Percentiles rank a stretch among this genome's conserved stretches.
Evolutionary conservation across 2,113 vertebrate species (phyloP).

Genomic region (Strix uralensis): DNA sequence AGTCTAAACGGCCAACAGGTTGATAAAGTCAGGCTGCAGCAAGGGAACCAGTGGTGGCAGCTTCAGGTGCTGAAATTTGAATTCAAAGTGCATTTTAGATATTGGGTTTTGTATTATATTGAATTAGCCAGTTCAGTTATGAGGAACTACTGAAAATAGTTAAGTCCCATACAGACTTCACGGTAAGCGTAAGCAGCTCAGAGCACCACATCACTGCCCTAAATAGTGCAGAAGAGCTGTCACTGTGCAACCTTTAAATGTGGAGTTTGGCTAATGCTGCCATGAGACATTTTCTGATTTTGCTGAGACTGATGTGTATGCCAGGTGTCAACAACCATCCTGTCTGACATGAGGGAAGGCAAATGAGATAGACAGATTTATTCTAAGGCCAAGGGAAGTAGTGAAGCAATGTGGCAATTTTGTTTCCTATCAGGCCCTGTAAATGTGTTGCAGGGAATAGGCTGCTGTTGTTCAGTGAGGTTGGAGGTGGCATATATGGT

Average conservation of each 20-base stretch:
- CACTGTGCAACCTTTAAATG: not conserved
- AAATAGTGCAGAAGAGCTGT: not conserved
- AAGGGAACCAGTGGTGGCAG: not conserved
- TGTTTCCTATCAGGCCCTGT: not conserved
- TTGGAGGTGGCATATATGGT: not conserved
- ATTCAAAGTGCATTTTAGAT: not conserved
- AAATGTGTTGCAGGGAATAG: not conserved
- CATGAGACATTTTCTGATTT: not conserved
- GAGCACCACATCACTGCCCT: not conserved
- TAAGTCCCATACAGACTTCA: not conserved
- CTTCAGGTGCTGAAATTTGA: not conserved
- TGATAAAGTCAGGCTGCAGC: not conserved
- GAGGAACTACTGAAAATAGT: not conserved
- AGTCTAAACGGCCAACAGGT: not conserved
- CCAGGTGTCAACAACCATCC: not conserved
- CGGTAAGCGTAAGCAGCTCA: not conserved
- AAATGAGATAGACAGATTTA: not conserved
- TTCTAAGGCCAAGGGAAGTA: not conserved
- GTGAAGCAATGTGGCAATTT: not conserved
- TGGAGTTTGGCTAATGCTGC: not conserved
- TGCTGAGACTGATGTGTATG: not conserved
- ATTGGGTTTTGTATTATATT: not conserved
- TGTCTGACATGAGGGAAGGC: not conserved
- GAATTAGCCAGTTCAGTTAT: not conserved
- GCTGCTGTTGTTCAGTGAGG: not conserved